Evolutionary conservation across 2,888 invertebrate genomes (phyloP), one percentile per base, ranked within the genome.

Genomic region (Calliopum simillimum): DNA sequence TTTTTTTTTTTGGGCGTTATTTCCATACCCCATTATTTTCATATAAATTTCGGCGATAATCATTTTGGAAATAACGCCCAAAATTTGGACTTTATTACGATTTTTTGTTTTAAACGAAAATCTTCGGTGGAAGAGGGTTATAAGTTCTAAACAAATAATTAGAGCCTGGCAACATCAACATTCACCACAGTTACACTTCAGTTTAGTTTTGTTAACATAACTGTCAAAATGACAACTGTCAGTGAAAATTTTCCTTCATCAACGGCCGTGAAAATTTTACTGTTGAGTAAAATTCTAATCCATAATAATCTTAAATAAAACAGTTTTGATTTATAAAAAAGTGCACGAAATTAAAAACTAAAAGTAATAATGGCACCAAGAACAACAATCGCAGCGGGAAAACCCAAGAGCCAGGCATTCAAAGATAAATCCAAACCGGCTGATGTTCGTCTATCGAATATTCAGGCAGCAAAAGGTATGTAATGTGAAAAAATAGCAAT

Each of bases 381-480:
- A 82, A 76, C 78, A 74, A 73, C 76, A 74, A 73, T 77, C 78
- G 78, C 80, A 80, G 75, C 71, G 41, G 70, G 76, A 58, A 84
- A 83, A 79, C 84, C 84, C 11, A 79, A 79, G 70, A 86, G 87
- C 61, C 85, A 88, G 64, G 93, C 94, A 66, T 96, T 94, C 83
- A 95, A 94, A 87, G 95, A 96, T 87, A 95, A 95, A 89, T 93
- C 92, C 82, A 99, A 99, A 88, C 98, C 99, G 56, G 89, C 92
- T 53, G 97, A 98, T 88, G 96, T 99, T 82, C 91, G 98, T 69
- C 89, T 90, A 77, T 98, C 98, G 85, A 99, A 99, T 86, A 98
- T 99, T 81, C 93, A 93, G 87, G 99, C 99, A 82, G 99, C 98
- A 68, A 99, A 98, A 93, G 97, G 98, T 97, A 90, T 79, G 77